phyloP scores from a whole-genome alignment of 2,797 vertebrate genomes.

The Enteromius viviparus region DNA sequence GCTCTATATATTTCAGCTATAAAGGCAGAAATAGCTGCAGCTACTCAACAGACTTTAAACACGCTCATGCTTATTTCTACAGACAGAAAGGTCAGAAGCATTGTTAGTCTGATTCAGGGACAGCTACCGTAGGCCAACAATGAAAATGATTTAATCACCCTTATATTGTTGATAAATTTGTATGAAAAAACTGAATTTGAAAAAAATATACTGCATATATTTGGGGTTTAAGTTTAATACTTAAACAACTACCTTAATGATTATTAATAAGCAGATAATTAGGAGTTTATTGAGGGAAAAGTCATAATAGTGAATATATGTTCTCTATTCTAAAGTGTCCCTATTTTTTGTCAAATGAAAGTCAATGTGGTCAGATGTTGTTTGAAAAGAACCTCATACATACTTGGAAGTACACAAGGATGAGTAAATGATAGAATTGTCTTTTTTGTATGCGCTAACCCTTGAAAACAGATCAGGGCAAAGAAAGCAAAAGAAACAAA shows the following conservation, averaged over 20 bases:
- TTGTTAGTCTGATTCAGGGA: neutral
- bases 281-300: neutral
- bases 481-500: conserved; percentile 10
- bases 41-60: neutral
- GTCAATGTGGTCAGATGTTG: neutral
- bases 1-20: neutral
- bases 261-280: neutral
- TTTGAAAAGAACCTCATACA: neutral
- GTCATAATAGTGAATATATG: too few species aligned
- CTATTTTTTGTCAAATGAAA: neutral
- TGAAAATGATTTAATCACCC: neutral
- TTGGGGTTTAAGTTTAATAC: too few species aligned
- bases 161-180: neutral
- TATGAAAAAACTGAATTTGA: neutral
- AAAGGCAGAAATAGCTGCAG: neutral
- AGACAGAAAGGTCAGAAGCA: neutral
- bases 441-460: neutral
- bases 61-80: neutral
- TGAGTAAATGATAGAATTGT: neutral
- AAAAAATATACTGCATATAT: neutral
- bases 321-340: too few species aligned
- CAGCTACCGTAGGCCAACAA: neutral
- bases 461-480: conserved; percentile 7
- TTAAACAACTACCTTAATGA: neutral
- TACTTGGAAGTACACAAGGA: neutral